Base-by-base conservation (phyloP, 64 coral and sea anemone species). In the Montipora cactus region DNA sequence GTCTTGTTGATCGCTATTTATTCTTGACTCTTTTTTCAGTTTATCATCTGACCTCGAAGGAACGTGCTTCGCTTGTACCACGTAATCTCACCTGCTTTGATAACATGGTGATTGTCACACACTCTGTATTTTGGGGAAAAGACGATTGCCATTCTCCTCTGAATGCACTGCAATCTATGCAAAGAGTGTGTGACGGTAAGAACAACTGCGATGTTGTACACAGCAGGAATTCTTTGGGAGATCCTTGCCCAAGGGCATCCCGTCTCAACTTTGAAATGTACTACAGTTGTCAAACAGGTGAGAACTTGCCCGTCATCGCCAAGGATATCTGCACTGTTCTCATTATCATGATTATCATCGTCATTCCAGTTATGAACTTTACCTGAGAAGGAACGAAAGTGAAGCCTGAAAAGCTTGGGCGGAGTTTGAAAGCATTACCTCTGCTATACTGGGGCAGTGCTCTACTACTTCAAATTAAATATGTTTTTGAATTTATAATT, bases 261-360 rank as follows among this genome's bases (percentile, higher is more conserved):
- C 0, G 1, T 5, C 44, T 64, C 10, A 7, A 15, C 7, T 87
- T 87, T 50, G 23, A 9, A 44, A 87, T 93, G 81, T 93, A 83
- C 53, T 93, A 93, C 52, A 93, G 91, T 73, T 93, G 91, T 59
- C 91, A 93, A 66, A 93, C 91, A 59, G 91, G 91, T 93, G 66
- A 21, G 61, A 68, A 76, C 74, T 12, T 28, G 7, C 8, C 7
- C 9, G 19, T 76, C 2, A 28, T 76, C 13, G 13, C 7, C 37
- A 37, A 37, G 37, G 37, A 37, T 37, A 37, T 37, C 37, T 37
- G 37, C 37, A 37, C 37, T 37, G 7, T 59, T 9, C 57, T 75
- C 73, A 75, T 75, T 2, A 44, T 75, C 73, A 75, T 75, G 10
- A 44, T 44, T 19, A 20, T 75, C n/a, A 75, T 75, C 73, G 3